Conservation (phyloP, 2,113 vertebrate genomes). For the Nettapus auritus region DNA sequence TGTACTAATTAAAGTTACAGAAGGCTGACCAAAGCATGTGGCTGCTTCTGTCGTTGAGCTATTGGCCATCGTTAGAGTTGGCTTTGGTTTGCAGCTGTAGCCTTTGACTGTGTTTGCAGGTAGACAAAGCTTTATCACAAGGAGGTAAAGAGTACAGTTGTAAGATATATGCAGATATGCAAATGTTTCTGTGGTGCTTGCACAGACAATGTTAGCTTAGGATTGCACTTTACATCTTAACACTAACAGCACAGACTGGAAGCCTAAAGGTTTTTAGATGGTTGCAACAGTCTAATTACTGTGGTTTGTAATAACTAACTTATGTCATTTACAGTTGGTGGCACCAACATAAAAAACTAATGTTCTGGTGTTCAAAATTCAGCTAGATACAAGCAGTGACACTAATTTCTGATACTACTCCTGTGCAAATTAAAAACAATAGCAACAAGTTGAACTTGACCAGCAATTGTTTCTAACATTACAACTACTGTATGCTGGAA, state of each 20-base stretch:
- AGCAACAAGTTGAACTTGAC: constrained; percentile 99
- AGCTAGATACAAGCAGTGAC: constrained; percentile 99
- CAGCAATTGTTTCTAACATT: constrained; percentile 98
- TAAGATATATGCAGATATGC: constrained; percentile 95
- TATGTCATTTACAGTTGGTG: constrained; percentile 99
- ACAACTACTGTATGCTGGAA: constrained; percentile 95
- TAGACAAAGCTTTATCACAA: constrained; percentile 99
- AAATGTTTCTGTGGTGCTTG: constrained; percentile 93
- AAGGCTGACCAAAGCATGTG: constrained; percentile 94
- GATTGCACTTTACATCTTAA: constrained; percentile 91
- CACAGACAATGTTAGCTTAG: constrained; percentile 91
- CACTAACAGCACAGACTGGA: constrained; percentile 96
- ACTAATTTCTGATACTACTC: constrained; percentile 97
- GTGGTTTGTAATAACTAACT: constrained; percentile 89
- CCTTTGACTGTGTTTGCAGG: constrained; percentile 99
- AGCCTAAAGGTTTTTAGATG: constrained; percentile 88
- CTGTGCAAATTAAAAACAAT: constrained; percentile 99
- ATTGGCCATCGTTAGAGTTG: constrained; percentile 99
- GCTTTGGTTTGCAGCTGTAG: constrained; percentile 99
- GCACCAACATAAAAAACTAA: constrained; percentile 91
- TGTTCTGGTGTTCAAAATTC: constrained; percentile 89
- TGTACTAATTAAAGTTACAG: constrained; percentile 99
- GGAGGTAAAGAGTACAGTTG: constrained; percentile 98
- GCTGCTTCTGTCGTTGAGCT: constrained; percentile 97
- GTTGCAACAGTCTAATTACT: constrained; percentile 95